Conservation (phyloP, 35 echinoderm and acorn worm species). For the Amphiura filiformis region DNA sequence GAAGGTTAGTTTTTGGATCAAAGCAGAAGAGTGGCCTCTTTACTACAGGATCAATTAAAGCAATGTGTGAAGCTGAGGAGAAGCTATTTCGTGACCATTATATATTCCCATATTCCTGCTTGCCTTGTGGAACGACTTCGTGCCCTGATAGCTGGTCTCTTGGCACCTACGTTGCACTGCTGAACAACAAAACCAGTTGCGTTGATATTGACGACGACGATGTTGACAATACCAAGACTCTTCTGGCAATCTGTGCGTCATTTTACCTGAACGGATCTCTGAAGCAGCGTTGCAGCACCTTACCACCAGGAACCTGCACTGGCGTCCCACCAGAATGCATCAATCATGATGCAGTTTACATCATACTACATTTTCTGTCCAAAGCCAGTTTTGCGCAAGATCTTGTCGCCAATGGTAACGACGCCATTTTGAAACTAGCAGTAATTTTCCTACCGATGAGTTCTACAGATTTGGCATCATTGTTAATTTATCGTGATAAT, state of each 20-base stretch:
- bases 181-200: conserved; percentile 68
- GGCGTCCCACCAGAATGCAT: conserved; percentile 51
- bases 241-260: conserved; percentile 32
- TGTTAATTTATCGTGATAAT: conserved; percentile 59
- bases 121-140: neutral
- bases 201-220: conserved; percentile 49
- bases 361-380: conserved; percentile 57
- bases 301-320: neutral
- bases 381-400: conserved; percentile 19
- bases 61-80: conserved; percentile 26
- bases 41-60: conserved; percentile 15
- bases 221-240: neutral
- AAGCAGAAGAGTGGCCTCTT: neutral
- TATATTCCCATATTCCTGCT: neutral
- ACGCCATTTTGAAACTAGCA: neutral
- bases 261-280: conserved; percentile 35
- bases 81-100: conserved; percentile 17
- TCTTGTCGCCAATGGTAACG: neutral
- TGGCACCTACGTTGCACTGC: conserved; percentile 51
- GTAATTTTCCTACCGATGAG: conserved; percentile 42
- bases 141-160: conserved; percentile 76
- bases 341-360: conserved; percentile 28
- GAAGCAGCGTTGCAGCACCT: neutral
- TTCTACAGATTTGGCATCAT: neutral
- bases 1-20: conserved; percentile 28